Evolutionary conservation across 2,888 invertebrate genomes (phyloP).

Genomic region (Bellardia pandia): DNA sequence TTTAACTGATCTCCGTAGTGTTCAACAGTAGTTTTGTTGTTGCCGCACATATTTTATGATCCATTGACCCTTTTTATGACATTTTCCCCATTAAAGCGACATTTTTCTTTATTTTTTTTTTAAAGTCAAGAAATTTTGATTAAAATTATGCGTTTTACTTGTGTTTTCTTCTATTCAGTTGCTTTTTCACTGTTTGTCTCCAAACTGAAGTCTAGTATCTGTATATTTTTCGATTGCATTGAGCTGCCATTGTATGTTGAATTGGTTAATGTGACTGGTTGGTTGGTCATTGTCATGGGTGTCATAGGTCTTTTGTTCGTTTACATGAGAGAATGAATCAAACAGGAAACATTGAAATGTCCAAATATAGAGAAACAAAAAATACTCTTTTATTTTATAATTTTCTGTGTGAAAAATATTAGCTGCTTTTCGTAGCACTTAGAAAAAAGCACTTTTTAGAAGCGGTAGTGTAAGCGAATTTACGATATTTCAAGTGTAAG

Average conservation of each 20-base stretch:
- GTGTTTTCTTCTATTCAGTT: neutral
- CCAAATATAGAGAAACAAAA: no score
- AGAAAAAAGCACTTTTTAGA: no score
- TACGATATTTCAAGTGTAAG: no score
- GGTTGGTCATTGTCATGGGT: constrained; percentile 59
- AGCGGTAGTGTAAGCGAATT: no score
- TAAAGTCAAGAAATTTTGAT: constrained; percentile 20
- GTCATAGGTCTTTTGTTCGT: constrained; percentile 2
- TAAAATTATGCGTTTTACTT: constrained; percentile 23
- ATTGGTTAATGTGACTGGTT: neutral
- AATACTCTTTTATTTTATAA: no score
- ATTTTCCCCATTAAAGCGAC: constrained; percentile 60
- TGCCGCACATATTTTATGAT: constrained; percentile 73
- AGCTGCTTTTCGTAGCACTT: neutral
- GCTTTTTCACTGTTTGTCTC: neutral
- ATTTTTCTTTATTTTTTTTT: neutral
- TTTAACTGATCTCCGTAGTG: constrained; percentile 1
- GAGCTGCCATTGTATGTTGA: neutral
- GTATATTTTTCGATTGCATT: neutral
- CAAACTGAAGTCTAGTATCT: constrained; percentile 6
- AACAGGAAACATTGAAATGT: constrained; percentile 1
- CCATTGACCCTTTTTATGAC: constrained; percentile 76
- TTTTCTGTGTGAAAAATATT: no score
- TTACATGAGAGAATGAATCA: constrained; percentile 20
- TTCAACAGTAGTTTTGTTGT: constrained; percentile 18